Base-by-base conservation (phyloP, 1,140 invertebrate species). In the Rhizoglyphus robini region DNA sequence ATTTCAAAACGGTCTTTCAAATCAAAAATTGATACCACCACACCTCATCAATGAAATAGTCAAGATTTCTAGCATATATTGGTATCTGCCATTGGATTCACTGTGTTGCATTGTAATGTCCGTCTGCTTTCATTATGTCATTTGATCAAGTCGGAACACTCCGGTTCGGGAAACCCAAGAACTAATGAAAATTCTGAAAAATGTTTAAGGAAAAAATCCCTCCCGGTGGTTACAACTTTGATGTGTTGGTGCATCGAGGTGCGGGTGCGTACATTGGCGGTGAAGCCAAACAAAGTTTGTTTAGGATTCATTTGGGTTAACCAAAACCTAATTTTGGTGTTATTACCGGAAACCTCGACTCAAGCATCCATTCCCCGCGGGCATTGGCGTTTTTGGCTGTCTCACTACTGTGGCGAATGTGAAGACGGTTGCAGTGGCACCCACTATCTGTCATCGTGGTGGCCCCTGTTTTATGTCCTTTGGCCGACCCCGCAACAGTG, bases 201-300 rank as follows among this genome's bases (percentile, higher is more conserved):
- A n/a, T n/a, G n/a, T n/a, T n/a, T n/a, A n/a, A n/a, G 96, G 96
- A 29, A 96, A 95, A 76, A 93, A 99, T 79, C 88, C 96, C 0
- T 97, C 95, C 75, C 88, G 89, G 11, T 91, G 96, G 96, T 0
- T 99, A 92, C 74, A 90, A 99, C 75, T 99, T 99, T 77, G 96
- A 99, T 78, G 87, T 99, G 0, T 99, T 88, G 73, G 90, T 99
- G 71, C 94, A 99, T 76, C 83, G 94, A 61, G 96, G 96, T 59
- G 96, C 95, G 57, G 96, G 96, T 20, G 96, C 96, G 1, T 99
- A 99, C 73, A 99, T 99, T 74, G 99, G 96, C 78, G 96, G 96
- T 29, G 96, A 99, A 75, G 96, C n/a, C n/a, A n/a, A n/a, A 99
- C 80, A 99, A 96, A 75, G 93, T 96, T 4, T 78, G 99, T 2